These are phyloP conservation scores for Hycleus phaleratus DNA, from an alignment of 1,140 invertebrate genomes.

Conservation along the genomic window DNA sequence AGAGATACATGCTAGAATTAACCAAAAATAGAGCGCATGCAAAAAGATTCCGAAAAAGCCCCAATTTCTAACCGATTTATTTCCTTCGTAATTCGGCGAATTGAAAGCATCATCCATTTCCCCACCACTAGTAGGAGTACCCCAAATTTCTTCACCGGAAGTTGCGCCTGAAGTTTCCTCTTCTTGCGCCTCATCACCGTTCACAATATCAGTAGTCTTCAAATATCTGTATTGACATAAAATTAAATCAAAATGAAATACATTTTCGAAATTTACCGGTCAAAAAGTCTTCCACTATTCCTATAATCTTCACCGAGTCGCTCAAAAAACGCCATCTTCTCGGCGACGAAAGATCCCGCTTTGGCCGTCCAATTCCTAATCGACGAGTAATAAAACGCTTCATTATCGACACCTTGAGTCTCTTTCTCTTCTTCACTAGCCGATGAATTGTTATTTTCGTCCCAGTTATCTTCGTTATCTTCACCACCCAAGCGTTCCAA, in stretches of 20 bases:
- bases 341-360: slow-evolving; percentile 68
- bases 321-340: slow-evolving; percentile 69
- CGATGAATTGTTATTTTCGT: slow-evolving; percentile 40
- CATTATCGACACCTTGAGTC: slow-evolving; percentile 39
- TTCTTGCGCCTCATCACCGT: slow-evolving; percentile 48
- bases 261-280: slow-evolving; percentile 33
- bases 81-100: slow-evolving; percentile 57
- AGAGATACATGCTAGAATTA: background rate
- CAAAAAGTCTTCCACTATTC: slow-evolving; percentile 48
- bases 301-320: slow-evolving; percentile 51
- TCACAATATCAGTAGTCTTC: slow-evolving; percentile 44
- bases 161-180: slow-evolving; percentile 67
- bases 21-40: background rate
- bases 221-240: slow-evolving; percentile 19
- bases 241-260: too few species aligned
- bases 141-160: slow-evolving; percentile 78
- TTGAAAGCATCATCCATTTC: slow-evolving; percentile 60
- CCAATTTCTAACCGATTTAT: slow-evolving; percentile 49
- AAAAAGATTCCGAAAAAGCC: background rate
- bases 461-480: slow-evolving; percentile 46
- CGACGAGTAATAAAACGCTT: slow-evolving; percentile 37
- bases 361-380: slow-evolving; percentile 62
- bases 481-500: slow-evolving; percentile 56
- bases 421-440: slow-evolving; percentile 43
- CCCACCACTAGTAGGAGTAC: slow-evolving; percentile 74